Evolutionary conservation across 2,888 invertebrate genomes (phyloP), one percentile per base, ranked within the genome.

Genomic region (Eumacrocentrus americanus): DNA sequence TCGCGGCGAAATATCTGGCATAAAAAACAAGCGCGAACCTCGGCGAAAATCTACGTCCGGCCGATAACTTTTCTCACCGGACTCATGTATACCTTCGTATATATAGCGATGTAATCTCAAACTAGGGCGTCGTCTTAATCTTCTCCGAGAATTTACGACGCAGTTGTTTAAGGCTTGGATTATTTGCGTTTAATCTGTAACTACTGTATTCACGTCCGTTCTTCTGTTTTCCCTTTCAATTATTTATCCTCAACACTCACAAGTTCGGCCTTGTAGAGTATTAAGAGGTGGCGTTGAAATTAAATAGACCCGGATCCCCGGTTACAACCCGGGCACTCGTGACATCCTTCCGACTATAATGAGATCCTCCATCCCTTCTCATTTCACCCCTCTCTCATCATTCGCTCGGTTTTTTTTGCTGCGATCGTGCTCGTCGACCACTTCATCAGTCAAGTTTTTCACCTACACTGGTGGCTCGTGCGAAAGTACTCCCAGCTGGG

Each of bases 101-200:
- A n/a, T n/a, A n/a, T 52, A 3, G 14, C 16, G 23, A 20, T 44
- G 12, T 54, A 34, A 34, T 54, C 34, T 35, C 11, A 5, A 60
- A 60, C 57, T 64, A 59, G 61, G 67, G 67, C 67, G 69, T 29
- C 29, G 29, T 71, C 72, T 73, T 75, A 76, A 76, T 76, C 75
- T 72, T 70, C 60, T 54, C 57, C 44, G 61, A 62, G 65, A 73
- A 76, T 76, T 75, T 75, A 73, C 69, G 68, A 67, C 63, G 67
- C 62, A 69, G 69, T 73, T 74, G 73, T 74, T 75, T 68, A 72
- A 72, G 67, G 66, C 69, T 74, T 74, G 73, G 72, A n/a, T 75
- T 73, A 75, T 71, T 67, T 67, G 72, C 66, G 69, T 71, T 74
- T 73, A 75, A 74, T 74, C 73, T 70, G 72, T 74, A 73, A 69